Evolutionary conservation across 2,113 vertebrate species (phyloP).

Genomic region (Eulemur rufifrons): DNA sequence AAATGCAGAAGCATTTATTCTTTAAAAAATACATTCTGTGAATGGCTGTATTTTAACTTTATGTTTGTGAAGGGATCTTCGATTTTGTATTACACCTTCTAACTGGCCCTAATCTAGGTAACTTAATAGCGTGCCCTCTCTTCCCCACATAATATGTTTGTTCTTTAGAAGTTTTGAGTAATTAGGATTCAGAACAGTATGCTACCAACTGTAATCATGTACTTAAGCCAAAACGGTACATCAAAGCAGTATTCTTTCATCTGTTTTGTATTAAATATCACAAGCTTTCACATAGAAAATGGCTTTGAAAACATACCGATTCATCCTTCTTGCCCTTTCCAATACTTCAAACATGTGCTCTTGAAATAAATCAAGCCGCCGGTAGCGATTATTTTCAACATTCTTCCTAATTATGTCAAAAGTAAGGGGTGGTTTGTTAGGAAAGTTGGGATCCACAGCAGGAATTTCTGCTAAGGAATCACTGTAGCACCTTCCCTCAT

Average conservation of each 20-base stretch:
- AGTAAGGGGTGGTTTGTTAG: constrained; percentile 92
- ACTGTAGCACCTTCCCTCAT: constrained; percentile 98
- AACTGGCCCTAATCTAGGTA: not conserved
- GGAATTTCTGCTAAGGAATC: constrained; percentile 98
- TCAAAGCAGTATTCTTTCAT: constrained; percentile 30
- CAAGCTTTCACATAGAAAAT: constrained; percentile 34
- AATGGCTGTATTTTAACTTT: constrained; percentile 50
- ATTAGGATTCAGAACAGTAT: constrained; percentile 48
- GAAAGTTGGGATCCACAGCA: constrained; percentile 90
- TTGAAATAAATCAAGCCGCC: constrained; percentile 96
- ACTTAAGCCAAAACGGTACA: not conserved
- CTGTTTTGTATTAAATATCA: constrained; percentile 46
- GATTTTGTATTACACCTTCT: not conserved
- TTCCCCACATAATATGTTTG: not conserved
- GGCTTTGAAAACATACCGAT: constrained; percentile 88
- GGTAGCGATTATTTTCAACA: constrained; percentile 94
- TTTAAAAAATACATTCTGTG: not conserved
- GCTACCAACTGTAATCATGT: not conserved
- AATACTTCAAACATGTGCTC: constrained; percentile 99
- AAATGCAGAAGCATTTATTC: not conserved
- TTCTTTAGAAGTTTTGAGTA: not conserved
- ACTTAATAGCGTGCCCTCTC: not conserved
- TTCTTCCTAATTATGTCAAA: constrained; percentile 97
- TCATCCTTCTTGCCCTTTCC: constrained; percentile 95
- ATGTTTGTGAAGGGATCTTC: constrained; percentile 7